Evolutionary conservation across 1,140 invertebrate genomes (phyloP), one percentile per base, ranked within the genome.

Genomic region (Bradynema listronoti): DNA sequence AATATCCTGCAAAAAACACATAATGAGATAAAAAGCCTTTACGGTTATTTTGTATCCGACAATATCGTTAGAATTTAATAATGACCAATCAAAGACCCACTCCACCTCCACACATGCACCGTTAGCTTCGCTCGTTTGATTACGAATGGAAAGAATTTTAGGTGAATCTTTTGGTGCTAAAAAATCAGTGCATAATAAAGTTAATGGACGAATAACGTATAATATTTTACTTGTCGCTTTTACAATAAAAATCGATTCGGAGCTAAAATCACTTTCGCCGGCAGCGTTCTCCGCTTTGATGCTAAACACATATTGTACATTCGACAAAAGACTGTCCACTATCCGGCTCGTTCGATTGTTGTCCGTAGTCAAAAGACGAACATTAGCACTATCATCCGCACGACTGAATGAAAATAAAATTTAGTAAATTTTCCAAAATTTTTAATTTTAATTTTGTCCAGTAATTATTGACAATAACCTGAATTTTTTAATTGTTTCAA

Each of bases 241-340:
- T n/a, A n/a, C n/a, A n/a, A n/a, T 34, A 43, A 78, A 78, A n/a
- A 64, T 52, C 0, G 53, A 46, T 51, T 76, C 73, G 9, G 65
- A 60, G 1, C 73, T 69, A 39, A 76, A 76, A n/a, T 63, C 62
- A 50, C 73, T 77, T 5, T 61, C 39, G 53, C 73, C 73, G 2
- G 75, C 74, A 4, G 57, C 50, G 52, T 76, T 76, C 61, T 76
- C 73, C 11, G 72, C 76, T 14, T 76, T 45, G n/a, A 76, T 65
- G 29, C 59, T 58, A 22, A 77, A 66, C 7, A 32, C 54, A 62
- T 71, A 71, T 47, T 61, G 56, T 16, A 68, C 70, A 29, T 71
- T 75, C 22, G 69, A 72, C 39, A 57, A 24, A 9, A 71, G 49
- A 9, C 46, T 34, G 4, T 58, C 33, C 2, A 75, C 51, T 24